Conservation (phyloP, 2,113 vertebrate species). For the human region DNA sequence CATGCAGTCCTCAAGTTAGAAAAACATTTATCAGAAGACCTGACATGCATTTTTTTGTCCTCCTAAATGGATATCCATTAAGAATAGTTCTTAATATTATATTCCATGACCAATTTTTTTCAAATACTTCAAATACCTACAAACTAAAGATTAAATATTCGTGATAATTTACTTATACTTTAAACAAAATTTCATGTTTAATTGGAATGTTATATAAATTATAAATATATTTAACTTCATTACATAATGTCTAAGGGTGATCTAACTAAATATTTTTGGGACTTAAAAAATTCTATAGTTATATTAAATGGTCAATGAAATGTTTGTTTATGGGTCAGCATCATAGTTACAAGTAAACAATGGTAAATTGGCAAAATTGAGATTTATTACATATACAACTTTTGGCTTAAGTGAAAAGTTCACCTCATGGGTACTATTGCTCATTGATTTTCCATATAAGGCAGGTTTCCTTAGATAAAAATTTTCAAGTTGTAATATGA, state of each 20-base stretch:
- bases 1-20: constrained; percentile 56
- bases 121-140: constrained; percentile 16
- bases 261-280: constrained; percentile 10
- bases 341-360: neutral
- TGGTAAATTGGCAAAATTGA: constrained; percentile 37
- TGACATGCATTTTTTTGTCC: constrained; percentile 29
- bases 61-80: constrained; percentile 54
- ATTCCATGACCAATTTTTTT: neutral
- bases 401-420: constrained; percentile 46
- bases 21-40: constrained; percentile 66
- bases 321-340: neutral
- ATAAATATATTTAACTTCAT: neutral
- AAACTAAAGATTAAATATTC: constrained; percentile 24
- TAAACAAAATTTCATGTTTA: constrained; percentile 15
- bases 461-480: constrained; percentile 73
- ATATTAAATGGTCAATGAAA: neutral
- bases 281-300: neutral
- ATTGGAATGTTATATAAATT: neutral
- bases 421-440: neutral
- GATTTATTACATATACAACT: neutral
- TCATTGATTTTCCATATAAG: constrained; percentile 80
- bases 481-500: constrained; percentile 63
- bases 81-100: constrained; percentile 2
- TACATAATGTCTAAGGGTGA: neutral
- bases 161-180: neutral